Evolutionary conservation across 2,113 vertebrate genomes (phyloP).

Genomic region (Nycticebus coucang): DNA sequence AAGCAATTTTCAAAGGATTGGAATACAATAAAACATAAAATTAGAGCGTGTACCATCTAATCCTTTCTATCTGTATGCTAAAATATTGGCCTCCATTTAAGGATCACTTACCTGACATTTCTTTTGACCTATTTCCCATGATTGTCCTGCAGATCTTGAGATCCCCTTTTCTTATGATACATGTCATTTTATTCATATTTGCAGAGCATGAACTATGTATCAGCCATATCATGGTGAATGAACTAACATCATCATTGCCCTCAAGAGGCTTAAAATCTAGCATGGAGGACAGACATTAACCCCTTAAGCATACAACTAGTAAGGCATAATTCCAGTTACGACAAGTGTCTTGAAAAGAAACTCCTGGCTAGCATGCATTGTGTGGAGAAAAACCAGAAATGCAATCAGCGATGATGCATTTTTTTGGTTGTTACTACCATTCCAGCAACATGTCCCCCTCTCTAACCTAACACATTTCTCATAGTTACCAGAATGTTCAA

Average conservation of each 20-base stretch:
- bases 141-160: not conserved
- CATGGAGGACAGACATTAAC: not conserved
- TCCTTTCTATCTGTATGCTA: not conserved
- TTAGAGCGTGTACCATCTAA: not conserved
- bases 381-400: not conserved
- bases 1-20: constrained; percentile 11
- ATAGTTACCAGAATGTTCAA: not conserved
- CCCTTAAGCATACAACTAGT: not conserved
- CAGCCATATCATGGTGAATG: not conserved
- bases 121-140: not conserved
- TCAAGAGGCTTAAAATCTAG: not conserved
- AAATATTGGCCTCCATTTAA: not conserved
- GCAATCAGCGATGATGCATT: not conserved
- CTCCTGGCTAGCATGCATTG: not conserved
- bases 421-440: not conserved
- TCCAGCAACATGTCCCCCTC: not conserved
- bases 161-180: not conserved
- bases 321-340: not conserved
- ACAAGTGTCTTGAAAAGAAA: not conserved
- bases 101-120: not conserved
- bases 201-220: not conserved
- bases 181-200: not conserved
- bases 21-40: constrained; percentile 1
- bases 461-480: not conserved
- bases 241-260: not conserved